A percentile compares a stretch with the other conserved stretches of the same genome.
These are phyloP conservation scores for Emydocephalus ijimae DNA, from an alignment of 2,113 vertebrate genomes.

Conservation along the genomic window DNA sequence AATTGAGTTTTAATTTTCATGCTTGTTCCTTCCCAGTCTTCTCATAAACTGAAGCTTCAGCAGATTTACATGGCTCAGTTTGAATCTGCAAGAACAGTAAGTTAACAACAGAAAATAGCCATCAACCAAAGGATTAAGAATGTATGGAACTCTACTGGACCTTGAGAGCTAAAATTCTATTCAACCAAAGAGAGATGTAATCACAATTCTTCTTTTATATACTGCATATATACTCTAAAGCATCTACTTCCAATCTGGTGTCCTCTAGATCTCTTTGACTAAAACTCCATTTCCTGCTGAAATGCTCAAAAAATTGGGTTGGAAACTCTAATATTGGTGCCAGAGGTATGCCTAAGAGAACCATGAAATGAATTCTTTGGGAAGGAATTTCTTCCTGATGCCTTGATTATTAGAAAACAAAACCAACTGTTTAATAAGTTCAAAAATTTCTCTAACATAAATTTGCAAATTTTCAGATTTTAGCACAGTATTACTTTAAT, in stretches of 20 bases:
- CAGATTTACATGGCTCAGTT: constrained; percentile 38
- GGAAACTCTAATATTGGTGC: background rate
- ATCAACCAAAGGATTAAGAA: background rate
- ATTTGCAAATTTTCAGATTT: background rate
- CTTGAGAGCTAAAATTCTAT: background rate
- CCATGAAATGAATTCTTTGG: background rate
- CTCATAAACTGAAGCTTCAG: constrained; percentile 53
- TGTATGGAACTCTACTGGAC: background rate
- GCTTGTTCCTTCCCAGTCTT: constrained; percentile 28
- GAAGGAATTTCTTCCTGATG: background rate
- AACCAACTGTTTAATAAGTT: background rate
- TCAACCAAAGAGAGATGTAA: background rate
- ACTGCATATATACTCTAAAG: background rate
- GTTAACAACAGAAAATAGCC: constrained; percentile 16
- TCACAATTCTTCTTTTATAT: background rate
- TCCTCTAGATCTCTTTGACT: background rate
- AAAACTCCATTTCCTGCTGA: background rate
- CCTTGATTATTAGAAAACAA: background rate
- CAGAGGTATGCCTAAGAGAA: background rate
- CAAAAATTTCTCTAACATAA: background rate
- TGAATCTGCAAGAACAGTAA: constrained; percentile 15
- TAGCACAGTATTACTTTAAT: background rate
- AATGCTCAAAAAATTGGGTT: background rate
- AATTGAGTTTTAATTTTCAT: constrained; percentile 52
- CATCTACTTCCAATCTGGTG: background rate